Conservation (phyloP, 2,888 invertebrate genomes). For the Encarsia formosa region DNA sequence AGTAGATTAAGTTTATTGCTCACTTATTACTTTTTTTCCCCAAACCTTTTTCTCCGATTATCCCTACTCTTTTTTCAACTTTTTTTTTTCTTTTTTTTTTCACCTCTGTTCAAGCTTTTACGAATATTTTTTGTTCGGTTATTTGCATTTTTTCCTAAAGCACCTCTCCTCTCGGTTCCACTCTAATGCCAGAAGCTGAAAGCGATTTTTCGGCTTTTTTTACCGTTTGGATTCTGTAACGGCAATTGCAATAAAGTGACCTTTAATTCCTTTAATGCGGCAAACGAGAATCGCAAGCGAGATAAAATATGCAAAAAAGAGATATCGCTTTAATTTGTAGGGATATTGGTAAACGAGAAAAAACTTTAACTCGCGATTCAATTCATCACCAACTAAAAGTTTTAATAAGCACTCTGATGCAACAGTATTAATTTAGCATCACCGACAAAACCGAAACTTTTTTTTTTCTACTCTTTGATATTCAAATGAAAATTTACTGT, state of each 20-base stretch:
- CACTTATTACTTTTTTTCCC: not conserved
- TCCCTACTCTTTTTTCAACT: not conserved
- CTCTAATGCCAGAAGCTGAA: too few relatives aligned
- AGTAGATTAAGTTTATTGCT: slow-evolving; percentile 28
- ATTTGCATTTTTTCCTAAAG: slow-evolving; percentile 15
- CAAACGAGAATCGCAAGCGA: slow-evolving; percentile 5
- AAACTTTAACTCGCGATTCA: too few relatives aligned
- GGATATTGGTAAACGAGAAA: too few relatives aligned
- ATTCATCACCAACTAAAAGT: too few relatives aligned
- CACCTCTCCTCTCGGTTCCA: not conserved
- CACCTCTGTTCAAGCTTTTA: slow-evolving; percentile 1
- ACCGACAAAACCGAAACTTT: too few relatives aligned
- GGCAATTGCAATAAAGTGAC: slow-evolving; percentile 6
- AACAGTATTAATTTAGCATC: too few relatives aligned
- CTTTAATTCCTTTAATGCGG: slow-evolving; percentile 11
- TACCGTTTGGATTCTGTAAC: not conserved
- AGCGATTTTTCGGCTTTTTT: slow-evolving; percentile 1
- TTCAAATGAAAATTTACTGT: too few relatives aligned
- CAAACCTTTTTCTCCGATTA: not conserved
- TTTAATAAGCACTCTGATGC: too few relatives aligned
- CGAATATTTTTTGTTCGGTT: too few relatives aligned
- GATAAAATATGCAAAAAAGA: not conserved
- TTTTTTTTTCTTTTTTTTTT: slow-evolving; percentile 2
- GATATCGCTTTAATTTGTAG: too few relatives aligned
- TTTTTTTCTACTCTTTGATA: too few relatives aligned